Evolutionary conservation across 2,797 vertebrate species (phyloP), one percentile per base, ranked within the genome.

Genomic region (Strix occidentalis): DNA sequence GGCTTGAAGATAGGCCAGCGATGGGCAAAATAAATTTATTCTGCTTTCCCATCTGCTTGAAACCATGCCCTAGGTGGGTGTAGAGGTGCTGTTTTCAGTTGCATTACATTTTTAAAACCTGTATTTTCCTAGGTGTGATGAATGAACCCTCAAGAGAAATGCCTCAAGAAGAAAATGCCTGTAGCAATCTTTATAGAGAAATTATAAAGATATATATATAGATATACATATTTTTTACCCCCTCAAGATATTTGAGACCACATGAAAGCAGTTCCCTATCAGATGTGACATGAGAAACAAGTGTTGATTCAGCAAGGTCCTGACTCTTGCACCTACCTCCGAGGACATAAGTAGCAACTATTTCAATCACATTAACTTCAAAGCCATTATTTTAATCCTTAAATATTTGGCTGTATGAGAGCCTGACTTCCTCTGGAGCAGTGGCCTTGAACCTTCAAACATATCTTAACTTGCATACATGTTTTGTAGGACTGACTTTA

Each of bases 161-260:
- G 15, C 45, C 17, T 84, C 8, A 20, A 15, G 16, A 77, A 51
- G 41, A 66, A 85, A 63, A 74, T 1, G 13, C 25, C 63, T 51
- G 13, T 33, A 56, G 13, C 9, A 26, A 0, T 60, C 19, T 77
- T 86, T 64, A 31, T 12, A 39, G n/a, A 15, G 8, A 56, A 92
- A 63, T 10, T 3, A 41, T 6, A 28, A 23, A 23, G 31, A 15
- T 6, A 17, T 45, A 45, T 18, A 43, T 18, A 45, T 18, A 45
- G 16, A 45, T 45, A 8, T 45, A 43, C 39, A 16, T 45, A 17
- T 46, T 46, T 46, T 46, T 5, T 8, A 33, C 23, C 5, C 2
- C 12, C 1, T 0, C 0, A 4, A 60, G 28, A 3, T 58, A 31
- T 57, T 80, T 75, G 81, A 71, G 65, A 65, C 23, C 20, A 39